Evolutionary conservation across 2,888 invertebrate species (phyloP).

Genomic region (Brachypalpus laphriformis): DNA sequence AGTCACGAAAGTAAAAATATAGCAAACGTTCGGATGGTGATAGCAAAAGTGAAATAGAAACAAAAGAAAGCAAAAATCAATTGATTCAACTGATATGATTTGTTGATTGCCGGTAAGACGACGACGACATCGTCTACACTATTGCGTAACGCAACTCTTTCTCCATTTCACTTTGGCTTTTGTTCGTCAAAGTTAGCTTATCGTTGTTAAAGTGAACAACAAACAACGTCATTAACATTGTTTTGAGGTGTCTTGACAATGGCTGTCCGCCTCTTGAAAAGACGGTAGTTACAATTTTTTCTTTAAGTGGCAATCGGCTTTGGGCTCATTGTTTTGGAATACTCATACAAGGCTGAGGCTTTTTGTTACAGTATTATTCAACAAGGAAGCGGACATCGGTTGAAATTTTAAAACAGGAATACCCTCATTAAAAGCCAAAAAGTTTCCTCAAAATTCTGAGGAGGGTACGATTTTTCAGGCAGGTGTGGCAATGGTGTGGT

Average conservation of each 20-base stretch:
- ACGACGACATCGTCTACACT: background rate
- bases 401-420: too few relatives aligned
- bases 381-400: too few relatives aligned
- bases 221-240: constrained; percentile 1
- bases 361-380: too few relatives aligned
- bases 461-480: too few relatives aligned
- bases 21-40: background rate
- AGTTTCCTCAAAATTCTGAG: too few relatives aligned
- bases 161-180: background rate
- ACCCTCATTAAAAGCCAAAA: too few relatives aligned
- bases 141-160: background rate
- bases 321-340: background rate
- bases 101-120: constrained; percentile 18
- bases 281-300: background rate
- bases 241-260: background rate
- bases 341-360: too few relatives aligned
- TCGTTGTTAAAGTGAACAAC: constrained; percentile 12
- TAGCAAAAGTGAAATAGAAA: background rate
- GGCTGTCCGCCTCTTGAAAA: background rate
- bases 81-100: constrained; percentile 1
- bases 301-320: background rate
- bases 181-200: background rate
- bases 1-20: constrained; percentile 35
- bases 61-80: background rate
- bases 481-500: too few relatives aligned